A percentile compares a stretch with the other conserved stretches of the same genome.
These are phyloP conservation scores for Hermetia illucens DNA, from an alignment of 1,140 invertebrate genomes.

Conservation along the genomic window DNA sequence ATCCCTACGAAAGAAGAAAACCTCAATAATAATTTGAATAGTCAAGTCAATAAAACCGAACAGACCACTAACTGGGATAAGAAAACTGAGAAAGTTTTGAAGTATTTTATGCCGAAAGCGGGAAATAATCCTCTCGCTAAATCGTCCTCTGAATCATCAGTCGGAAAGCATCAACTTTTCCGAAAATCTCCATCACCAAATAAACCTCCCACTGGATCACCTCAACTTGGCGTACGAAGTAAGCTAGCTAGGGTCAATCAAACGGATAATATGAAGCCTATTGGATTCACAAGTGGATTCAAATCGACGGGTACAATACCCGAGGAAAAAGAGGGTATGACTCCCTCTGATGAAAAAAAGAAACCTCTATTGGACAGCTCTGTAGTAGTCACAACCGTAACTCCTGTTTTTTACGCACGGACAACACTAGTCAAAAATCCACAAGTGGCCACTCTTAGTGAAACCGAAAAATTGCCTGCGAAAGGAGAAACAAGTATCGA, in stretches of 20 bases:
- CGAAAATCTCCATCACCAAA: slow-evolving; percentile 3
- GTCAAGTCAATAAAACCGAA: not conserved
- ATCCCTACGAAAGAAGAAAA: not conserved
- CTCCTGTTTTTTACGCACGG: slow-evolving; percentile 1
- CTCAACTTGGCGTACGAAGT: no score
- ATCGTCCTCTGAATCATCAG: slow-evolving; percentile 3
- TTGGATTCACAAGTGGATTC: no score
- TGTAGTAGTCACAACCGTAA: slow-evolving; percentile 1
- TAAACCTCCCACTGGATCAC: not conserved
- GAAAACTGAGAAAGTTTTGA: slow-evolving; percentile 3
- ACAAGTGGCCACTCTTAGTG: no score
- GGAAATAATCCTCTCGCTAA: slow-evolving; percentile 1
- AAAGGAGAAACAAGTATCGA: not conserved
- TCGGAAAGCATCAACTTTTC: not conserved
- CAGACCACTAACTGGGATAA: not conserved
- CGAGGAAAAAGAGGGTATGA: no score
- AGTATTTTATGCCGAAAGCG: slow-evolving; percentile 3
- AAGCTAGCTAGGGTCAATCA: no score
- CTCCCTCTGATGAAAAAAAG: not conserved
- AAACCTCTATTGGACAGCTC: not conserved
- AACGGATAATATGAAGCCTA: no score
- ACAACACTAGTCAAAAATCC: slow-evolving; percentile 10
- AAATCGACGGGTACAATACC: no score
- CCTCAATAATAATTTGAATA: not conserved
- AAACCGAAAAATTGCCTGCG: not conserved